Percentiles rank a stretch among this genome's conserved stretches.
Evolutionary conservation across 2,797 vertebrate genomes (phyloP).

Genomic region (Rhinophrynus dorsalis): DNA sequence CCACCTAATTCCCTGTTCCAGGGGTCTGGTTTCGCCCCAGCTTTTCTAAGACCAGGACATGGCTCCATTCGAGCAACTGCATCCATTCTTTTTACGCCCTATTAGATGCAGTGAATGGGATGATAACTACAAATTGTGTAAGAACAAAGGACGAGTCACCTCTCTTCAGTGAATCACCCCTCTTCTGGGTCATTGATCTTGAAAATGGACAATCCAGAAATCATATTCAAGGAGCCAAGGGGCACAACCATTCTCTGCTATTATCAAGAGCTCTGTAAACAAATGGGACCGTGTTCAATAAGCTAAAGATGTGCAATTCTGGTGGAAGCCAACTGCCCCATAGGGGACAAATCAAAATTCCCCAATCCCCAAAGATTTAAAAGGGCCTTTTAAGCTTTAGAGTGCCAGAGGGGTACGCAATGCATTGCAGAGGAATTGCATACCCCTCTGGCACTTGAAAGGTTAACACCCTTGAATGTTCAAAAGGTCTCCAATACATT

Average conservation of each 20-base stretch:
- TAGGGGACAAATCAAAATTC: too few relatives aligned
- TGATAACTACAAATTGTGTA: constrained; percentile 54
- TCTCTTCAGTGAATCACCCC: neutral
- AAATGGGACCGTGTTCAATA: too few relatives aligned
- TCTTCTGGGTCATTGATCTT: constrained; percentile 7
- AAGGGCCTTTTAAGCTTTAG: too few relatives aligned
- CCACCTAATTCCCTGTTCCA: constrained; percentile 82
- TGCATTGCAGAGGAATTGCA: too few relatives aligned
- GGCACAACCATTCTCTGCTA: constrained; percentile 28
- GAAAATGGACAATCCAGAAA: neutral
- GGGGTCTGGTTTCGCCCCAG: constrained; percentile 71
- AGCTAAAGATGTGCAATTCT: too few relatives aligned
- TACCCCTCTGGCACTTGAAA: too few relatives aligned
- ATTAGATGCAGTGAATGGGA: constrained; percentile 64
- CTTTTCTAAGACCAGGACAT: constrained; percentile 84
- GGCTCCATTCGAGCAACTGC: constrained; percentile 85
- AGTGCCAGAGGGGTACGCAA: too few relatives aligned
- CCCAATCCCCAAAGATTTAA: too few relatives aligned
- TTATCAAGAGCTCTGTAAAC: constrained; percentile 18
- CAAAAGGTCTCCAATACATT: too few relatives aligned
- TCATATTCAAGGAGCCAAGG: constrained; percentile 25
- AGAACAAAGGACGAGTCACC: constrained; percentile 38
- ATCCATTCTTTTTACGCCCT: constrained; percentile 88
- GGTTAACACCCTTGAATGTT: too few relatives aligned
- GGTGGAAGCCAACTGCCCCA: too few relatives aligned